Percentiles rank a stretch among this genome's conserved stretches.
Evolutionary conservation across 2,888 invertebrate genomes (phyloP).

Genomic region (Arctia plantaginis): DNA sequence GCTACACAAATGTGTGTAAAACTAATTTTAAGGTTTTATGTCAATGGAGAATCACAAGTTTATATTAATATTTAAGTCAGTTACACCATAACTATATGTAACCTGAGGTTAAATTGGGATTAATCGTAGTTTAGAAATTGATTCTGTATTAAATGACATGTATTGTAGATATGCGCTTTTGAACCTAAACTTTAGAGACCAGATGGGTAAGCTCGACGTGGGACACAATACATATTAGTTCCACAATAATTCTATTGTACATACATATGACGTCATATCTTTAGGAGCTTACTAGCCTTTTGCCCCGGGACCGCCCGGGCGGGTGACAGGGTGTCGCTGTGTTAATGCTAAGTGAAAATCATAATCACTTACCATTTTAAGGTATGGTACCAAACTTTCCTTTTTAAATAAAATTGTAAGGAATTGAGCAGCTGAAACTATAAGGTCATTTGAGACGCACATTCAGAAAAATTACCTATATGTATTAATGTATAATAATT

Average conservation of each 20-base stretch:
- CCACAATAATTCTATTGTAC: slow-evolving; percentile 71
- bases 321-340: slow-evolving; percentile 86
- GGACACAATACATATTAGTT: slow-evolving; percentile 53
- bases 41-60: slow-evolving; percentile 17
- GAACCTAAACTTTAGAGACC: slow-evolving; percentile 15
- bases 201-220: slow-evolving; percentile 51
- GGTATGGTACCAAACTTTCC: slow-evolving; percentile 55
- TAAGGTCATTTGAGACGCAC: slow-evolving; percentile 10
- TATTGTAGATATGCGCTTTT: slow-evolving; percentile 21
- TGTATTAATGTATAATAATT: slow-evolving; percentile 1
- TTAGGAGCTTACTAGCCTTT: slow-evolving; percentile 87
- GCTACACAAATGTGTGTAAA: slow-evolving; percentile 23
- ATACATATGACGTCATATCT: slow-evolving; percentile 83
- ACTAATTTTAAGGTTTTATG: slow-evolving; percentile 6
- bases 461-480: slow-evolving; percentile 2
- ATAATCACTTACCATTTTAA: slow-evolving; percentile 74
- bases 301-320: slow-evolving; percentile 81
- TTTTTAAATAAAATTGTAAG: slow-evolving; percentile 35
- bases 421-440: slow-evolving; percentile 40
- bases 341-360: slow-evolving; percentile 81
- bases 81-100: slow-evolving; percentile 23
- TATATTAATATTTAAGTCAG: slow-evolving; percentile 19
- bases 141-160: slow-evolving; percentile 26
- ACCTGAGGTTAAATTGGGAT: slow-evolving; percentile 27
- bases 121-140: slow-evolving; percentile 37